Conservation (phyloP, 2,888 invertebrate genomes). For the Anthophora plumipes region DNA sequence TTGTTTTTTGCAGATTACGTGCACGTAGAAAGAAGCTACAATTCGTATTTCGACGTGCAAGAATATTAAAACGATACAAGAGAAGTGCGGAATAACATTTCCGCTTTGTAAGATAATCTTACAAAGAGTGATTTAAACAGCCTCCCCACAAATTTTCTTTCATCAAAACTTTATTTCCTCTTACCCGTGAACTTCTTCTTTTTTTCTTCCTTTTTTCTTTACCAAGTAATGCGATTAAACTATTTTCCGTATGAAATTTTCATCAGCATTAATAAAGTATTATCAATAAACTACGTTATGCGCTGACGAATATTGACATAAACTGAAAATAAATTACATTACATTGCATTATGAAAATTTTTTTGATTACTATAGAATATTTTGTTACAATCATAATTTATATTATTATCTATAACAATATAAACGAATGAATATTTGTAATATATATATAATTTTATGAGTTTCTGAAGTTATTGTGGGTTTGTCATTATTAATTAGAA, state of each 20-base stretch:
- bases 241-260: not conserved
- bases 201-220: too few species aligned
- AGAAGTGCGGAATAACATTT: not conserved
- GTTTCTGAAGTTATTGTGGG: too few species aligned
- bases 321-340: too few species aligned
- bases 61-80: conserved; percentile 1
- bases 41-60: conserved; percentile 5
- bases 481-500: too few species aligned
- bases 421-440: too few species aligned
- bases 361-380: too few species aligned
- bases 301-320: too few species aligned
- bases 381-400: too few species aligned
- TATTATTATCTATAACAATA: too few species aligned
- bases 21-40: not conserved
- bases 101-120: not conserved
- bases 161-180: not conserved
- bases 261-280: not conserved
- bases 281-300: too few species aligned
- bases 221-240: not conserved
- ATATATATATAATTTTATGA: too few species aligned
- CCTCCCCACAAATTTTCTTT: not conserved
- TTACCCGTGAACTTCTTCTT: not conserved
- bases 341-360: too few species aligned
- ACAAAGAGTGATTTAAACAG: not conserved
- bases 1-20: conserved; percentile 5